A percentile compares a stretch with the other conserved stretches of the same genome.
These are phyloP conservation scores for Ptilodon capucinus DNA, from an alignment of 2,888 invertebrate species.

Conservation along the genomic window DNA sequence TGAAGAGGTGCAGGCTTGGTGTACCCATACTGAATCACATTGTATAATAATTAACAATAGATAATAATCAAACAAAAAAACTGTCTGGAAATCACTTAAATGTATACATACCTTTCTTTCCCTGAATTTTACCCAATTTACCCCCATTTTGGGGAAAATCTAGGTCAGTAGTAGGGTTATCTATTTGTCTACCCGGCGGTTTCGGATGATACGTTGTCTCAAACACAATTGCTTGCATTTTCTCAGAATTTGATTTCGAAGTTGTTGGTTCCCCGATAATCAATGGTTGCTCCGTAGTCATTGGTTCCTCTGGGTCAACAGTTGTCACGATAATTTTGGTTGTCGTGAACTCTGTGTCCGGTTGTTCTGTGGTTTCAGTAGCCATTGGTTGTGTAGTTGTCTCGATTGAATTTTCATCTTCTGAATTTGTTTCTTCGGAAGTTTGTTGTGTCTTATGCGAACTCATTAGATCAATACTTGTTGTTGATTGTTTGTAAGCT, in stretches of 20 bases:
- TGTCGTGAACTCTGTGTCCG: conserved; percentile 1
- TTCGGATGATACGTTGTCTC: conserved; percentile 3
- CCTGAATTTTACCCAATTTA: conserved; percentile 36
- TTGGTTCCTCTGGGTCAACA: background rate
- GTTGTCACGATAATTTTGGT: background rate
- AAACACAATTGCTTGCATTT: background rate
- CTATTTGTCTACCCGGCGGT: conserved; percentile 25
- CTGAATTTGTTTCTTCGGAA: background rate
- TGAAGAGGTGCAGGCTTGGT: too few relatives aligned
- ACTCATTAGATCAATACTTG: background rate
- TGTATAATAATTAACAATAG: too few relatives aligned
- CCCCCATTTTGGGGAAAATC: conserved; percentile 31
- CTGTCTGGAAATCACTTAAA: background rate
- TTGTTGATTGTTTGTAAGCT: background rate
- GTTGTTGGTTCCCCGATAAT: background rate
- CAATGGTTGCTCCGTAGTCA: background rate
- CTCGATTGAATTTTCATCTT: background rate
- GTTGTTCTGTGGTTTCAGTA: background rate
- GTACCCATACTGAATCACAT: too few relatives aligned
- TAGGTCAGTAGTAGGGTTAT: conserved; percentile 6
- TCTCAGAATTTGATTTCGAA: background rate
- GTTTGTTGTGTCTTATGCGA: background rate
- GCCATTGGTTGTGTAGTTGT: background rate
- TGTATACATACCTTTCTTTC: conserved; percentile 31
- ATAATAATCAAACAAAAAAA: too few relatives aligned